These are phyloP conservation scores for Pseudococcus longispinus DNA, from an alignment of 2,888 invertebrate genomes.

Conservation along the genomic window DNA sequence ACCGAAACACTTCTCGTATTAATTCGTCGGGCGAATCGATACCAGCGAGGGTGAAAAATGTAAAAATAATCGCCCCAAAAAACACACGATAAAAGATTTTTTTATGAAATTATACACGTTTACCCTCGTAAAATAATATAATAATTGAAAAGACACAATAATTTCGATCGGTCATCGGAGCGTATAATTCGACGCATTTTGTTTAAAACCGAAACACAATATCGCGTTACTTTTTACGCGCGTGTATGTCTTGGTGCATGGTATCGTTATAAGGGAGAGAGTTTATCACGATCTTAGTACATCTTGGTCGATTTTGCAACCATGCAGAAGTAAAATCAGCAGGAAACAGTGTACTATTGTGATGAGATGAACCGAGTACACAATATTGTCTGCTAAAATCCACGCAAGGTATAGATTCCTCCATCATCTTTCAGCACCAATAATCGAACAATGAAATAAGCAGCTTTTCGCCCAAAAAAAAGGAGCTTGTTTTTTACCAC, in stretches of 20 bases:
- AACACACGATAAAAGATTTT: constrained; percentile 1
- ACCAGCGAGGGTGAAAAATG: constrained; percentile 16
- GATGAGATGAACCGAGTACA: not conserved
- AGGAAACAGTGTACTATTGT: not conserved
- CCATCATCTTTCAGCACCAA: not conserved
- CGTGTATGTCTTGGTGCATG: not conserved
- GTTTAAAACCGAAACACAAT: constrained; percentile 53
- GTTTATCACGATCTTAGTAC: constrained; percentile 25
- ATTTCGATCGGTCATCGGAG: constrained; percentile 49
- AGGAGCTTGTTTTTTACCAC: not conserved
- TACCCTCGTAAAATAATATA: constrained; percentile 53
- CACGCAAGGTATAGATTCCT: not conserved
- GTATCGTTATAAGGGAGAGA: constrained; percentile 13
- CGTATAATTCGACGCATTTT: constrained; percentile 51
- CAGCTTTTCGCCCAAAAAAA: constrained; percentile 34
- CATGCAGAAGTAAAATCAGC: not conserved
- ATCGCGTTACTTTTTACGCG: constrained; percentile 51
- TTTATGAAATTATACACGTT: constrained; percentile 51
- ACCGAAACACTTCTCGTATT: constrained; percentile 9
- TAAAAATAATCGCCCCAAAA: constrained; percentile 52
- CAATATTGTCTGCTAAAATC: not conserved
- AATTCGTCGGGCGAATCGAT: not conserved
- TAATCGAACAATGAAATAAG: constrained; percentile 51
- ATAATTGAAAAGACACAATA: constrained; percentile 55
- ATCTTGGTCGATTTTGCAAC: not conserved